Evolutionary conservation across 2,888 invertebrate species (phyloP), one percentile per base, ranked within the genome.

Genomic region (Pterobdella sp.): DNA sequence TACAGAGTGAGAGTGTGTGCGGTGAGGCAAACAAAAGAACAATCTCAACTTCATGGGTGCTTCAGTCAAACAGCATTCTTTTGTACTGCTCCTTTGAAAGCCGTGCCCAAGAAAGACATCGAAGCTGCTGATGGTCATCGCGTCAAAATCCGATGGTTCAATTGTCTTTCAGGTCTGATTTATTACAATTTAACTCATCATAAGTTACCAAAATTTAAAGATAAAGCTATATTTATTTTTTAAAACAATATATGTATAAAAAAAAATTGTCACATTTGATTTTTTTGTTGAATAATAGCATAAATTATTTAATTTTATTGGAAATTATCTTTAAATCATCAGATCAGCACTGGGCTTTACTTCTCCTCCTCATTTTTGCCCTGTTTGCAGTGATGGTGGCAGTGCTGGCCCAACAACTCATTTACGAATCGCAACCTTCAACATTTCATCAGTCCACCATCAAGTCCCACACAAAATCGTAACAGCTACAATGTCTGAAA

Each of bases 1-100:
- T 92, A 92, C 76, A 85, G 85, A 86, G 88, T 90, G 79, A 88
- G 92, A 73, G 91, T 93, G 77, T 90, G 90, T 84, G 89, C 90
- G 35, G 88, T 92, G 79, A 88, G 82, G 77, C 36, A 87, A 87
- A 86, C 87, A 79, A 85, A 85, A 35, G 76, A 78, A 1, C 31
- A 29, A 14, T 31, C 35, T 4, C 71, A 73, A 37, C 68, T 75
- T 14, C 29, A 52, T n/a, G 75, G 75, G 37, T 63, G 74, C 1
- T 79, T 86, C 91, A 78, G 84, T 87, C 75, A 88, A 72, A 83
- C 87, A 69, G 84, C 88, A 78, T 87, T 87, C 73, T 87, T 90
- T 81, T 84, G 86, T 70, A 88, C 87, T 64, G 82, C 79, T 66
- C 79, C 80, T 74, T 35, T 36, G 64, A 69, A 71, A 4, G 42